These are phyloP conservation scores for Plebejus melissa DNA, from an alignment of 2,888 invertebrate genomes.

Conservation along the genomic window DNA sequence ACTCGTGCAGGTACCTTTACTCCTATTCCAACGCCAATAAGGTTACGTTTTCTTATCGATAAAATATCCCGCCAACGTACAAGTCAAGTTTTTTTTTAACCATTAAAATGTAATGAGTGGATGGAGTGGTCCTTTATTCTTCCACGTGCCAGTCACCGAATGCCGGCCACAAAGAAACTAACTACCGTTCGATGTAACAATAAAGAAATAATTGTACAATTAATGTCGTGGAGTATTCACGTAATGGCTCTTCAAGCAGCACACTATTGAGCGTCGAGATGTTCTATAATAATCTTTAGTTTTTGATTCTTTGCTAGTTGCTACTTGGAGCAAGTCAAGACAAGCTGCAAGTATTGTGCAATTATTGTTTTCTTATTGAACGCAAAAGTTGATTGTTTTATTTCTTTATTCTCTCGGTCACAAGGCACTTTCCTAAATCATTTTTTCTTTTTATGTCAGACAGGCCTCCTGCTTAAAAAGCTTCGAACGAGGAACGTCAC, in stretches of 20 bases:
- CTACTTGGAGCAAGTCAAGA: constrained; percentile 29
- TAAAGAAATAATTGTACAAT: constrained; percentile 75
- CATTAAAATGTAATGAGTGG: constrained; percentile 77
- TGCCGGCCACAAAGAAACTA: constrained; percentile 58
- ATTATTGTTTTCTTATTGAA: not conserved
- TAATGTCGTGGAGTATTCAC: constrained; percentile 58
- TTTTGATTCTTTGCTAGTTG: constrained; percentile 31
- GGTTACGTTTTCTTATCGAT: constrained; percentile 37
- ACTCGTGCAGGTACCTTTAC: constrained; percentile 28
- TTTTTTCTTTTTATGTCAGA: not conserved
- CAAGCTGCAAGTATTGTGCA: not conserved
- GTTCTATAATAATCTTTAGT: constrained; percentile 30
- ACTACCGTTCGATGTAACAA: constrained; percentile 74
- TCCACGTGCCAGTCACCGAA: constrained; percentile 72
- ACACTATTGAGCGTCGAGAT: constrained; percentile 51
- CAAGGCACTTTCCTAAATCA: not conserved
- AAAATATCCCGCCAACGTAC: constrained; percentile 49
- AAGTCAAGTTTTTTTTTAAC: constrained; percentile 64
- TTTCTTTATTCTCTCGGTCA: not conserved
- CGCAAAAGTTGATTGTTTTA: not conserved
- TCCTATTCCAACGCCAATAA: constrained; percentile 37
- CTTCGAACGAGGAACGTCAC: not conserved
- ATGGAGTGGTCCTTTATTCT: constrained; percentile 65
- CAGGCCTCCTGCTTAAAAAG: not conserved
- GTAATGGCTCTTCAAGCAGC: constrained; percentile 66